Base-by-base conservation (phyloP, 2,113 vertebrate species). In the Martes martes region DNA sequence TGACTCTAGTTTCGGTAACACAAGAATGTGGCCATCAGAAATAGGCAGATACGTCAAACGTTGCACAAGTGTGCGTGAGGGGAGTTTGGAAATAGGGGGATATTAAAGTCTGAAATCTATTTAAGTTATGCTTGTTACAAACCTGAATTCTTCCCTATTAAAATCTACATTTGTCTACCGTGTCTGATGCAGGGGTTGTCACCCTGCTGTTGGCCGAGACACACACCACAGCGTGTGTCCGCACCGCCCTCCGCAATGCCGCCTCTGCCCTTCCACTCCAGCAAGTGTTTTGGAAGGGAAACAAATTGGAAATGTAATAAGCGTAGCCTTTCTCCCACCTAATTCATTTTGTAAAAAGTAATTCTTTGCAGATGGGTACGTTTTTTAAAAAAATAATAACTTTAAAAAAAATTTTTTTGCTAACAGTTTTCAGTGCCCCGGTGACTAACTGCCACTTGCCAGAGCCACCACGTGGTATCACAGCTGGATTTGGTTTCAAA, bases 211-310 rank as follows among this genome's bases (percentile, higher is more conserved):
- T 55, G n/a, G 28, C 45, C 4, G 0, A 19, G 42, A 52, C 1
- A 3, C 1, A 2, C 55, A 2, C 6, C 9, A 4, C 9, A 4
- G 67, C 21, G 18, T 10, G 47, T 14, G 4, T 1, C 0, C 0
- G 1, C 2, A 21, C 7, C 1, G 0, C 63, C 52, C 65, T 71
- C 52, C 36, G 19, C 0, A 9, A 36, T 4, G 6, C 67, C 28
- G 3, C 57, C 26, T 26, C 65, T 23, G 55, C 14, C 45, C 61
- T 50, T 2, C 50, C 28, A n/a, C 47, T 55, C 36, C 28, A 74
- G 24, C 39, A 80, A 52, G 19, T 28, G n/a, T 28, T 42, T 63
- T 19, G 4, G 87, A 89, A 59, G 4, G 26, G 50, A 94, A 85
- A 16, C 28, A 82, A 73, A 81, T 28, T 47, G 47, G 85, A 90